phyloP scores from a whole-genome alignment of 2,888 invertebrate genomes.

The Salpingus planirostris region DNA sequence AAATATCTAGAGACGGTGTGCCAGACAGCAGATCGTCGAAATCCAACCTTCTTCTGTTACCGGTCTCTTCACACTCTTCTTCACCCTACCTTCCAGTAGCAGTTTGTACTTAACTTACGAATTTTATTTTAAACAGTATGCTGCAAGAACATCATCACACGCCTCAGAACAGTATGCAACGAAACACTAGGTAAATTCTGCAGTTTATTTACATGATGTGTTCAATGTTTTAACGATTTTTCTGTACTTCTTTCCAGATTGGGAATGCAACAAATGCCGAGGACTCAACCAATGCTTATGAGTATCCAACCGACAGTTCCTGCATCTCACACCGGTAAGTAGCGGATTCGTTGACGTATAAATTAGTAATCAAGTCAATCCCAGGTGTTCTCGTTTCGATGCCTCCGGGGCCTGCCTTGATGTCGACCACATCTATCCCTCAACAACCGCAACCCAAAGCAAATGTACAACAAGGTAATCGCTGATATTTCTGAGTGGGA shows the following conservation, averaged over 20 bases:
- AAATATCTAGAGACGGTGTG: constrained; percentile 3
- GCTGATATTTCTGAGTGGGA: not conserved
- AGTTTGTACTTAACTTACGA: no score
- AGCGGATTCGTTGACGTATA: no score
- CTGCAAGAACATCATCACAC: constrained; percentile 55
- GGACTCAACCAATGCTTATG: constrained; percentile 46
- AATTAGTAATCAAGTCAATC: no score
- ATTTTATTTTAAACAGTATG: no score
- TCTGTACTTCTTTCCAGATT: no score
- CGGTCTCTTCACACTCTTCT: constrained; percentile 25
- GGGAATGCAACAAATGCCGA: constrained; percentile 39
- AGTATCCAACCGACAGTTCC: constrained; percentile 43
- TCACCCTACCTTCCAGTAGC: constrained; percentile 19
- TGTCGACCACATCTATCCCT: constrained; percentile 35
- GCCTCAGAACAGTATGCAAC: constrained; percentile 57
- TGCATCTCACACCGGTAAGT: constrained; percentile 30
- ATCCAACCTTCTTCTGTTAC: no score
- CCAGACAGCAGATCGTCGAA: constrained; percentile 6
- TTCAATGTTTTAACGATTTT: constrained; percentile 9
- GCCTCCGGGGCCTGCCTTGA: constrained; percentile 35
- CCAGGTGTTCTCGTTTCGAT: constrained; percentile 40
- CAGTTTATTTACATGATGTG: constrained; percentile 8
- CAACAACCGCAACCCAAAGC: constrained; percentile 30
- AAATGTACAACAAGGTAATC: constrained; percentile 29
- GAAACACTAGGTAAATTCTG: constrained; percentile 46